Base-by-base conservation (phyloP, 1,140 invertebrate species). In the Bactericera cockerelli region DNA sequence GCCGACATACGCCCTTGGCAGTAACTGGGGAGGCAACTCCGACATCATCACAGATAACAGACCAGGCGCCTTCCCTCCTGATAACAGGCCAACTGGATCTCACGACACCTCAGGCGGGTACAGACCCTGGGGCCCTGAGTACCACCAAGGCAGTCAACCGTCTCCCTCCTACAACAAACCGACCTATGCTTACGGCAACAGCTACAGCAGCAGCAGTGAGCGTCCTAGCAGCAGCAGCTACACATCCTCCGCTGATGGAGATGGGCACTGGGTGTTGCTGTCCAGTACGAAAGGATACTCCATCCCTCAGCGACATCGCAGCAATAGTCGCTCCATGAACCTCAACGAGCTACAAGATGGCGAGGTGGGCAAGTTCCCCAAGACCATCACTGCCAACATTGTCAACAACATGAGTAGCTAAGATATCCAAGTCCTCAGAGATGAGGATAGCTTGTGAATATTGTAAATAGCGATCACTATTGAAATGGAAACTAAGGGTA, bases 221-320 rank as follows among this genome's bases (percentile, higher is more conserved):
- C 6, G n/a, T 3, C 55, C 6, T 31, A 2, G 11, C 2, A 31
- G 24, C 14, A 31, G 25, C 16, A 26, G 24, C n/a, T 56, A 26
- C 55, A 16, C 26, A 24, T 75, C 83, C 66, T 81, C 82, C 1
- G 72, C 74, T 0, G 76, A 75, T 61, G 80, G 81, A 1, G 80
- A 86, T 59, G 84, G 84, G 0, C 78, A 84, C 59, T 87, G 84
- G 84, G 77, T 87, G 1, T 70, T 87, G 0, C 67, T 87, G 4
- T 86, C 84, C 0, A 84, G 82, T 1, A 86, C 84, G 10, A 82
- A 84, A 69, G 84, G 83, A 10, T 86, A 85, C 55, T 73, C 75
- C 0, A 71, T 75, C 38, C 70, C 75, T 2, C 68, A 66, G 21
- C 61, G 66, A 16, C 63, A 63, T 13, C 58, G 64, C 2, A 62